Evolutionary conservation across 2,888 invertebrate genomes (phyloP).

Genomic region (Drosophila affinis): DNA sequence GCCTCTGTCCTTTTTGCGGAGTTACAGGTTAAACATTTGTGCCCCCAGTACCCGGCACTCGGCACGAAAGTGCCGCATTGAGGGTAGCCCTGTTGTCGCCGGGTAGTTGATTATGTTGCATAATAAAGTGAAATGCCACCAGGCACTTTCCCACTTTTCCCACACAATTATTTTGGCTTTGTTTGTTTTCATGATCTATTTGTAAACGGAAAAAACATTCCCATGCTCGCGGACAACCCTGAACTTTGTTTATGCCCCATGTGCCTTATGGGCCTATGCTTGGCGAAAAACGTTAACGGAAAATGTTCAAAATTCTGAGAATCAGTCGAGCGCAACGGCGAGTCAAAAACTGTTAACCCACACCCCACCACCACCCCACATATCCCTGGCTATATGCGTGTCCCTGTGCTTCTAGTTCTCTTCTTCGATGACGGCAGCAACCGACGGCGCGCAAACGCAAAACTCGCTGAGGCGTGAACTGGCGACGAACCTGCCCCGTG

Average conservation of each 20-base stretch:
- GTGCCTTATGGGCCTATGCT: neutral
- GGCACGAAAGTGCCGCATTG: slow-evolving; percentile 51
- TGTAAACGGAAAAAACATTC: slow-evolving; percentile 53
- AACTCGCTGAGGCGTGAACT: slow-evolving; percentile 52
- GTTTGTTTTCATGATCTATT: slow-evolving; percentile 50
- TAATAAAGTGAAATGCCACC: slow-evolving; percentile 74
- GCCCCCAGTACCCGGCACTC: slow-evolving; percentile 30
- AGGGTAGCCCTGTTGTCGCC: slow-evolving; percentile 39
- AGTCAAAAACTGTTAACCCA: slow-evolving; percentile 68
- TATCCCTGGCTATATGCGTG: neutral
- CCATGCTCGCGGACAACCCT: slow-evolving; percentile 47
- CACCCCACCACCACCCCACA: slow-evolving; percentile 37
- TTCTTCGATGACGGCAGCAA: slow-evolving; percentile 22
- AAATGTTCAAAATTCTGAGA: slow-evolving; percentile 32
- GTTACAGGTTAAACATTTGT: slow-evolving; percentile 50
- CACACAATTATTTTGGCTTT: slow-evolving; percentile 27
- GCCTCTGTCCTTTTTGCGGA: neutral
- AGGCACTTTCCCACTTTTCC: slow-evolving; percentile 42
- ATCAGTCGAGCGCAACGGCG: slow-evolving; percentile 68
- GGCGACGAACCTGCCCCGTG: slow-evolving; percentile 33
- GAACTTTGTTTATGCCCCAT: slow-evolving; percentile 51
- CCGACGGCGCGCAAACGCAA: slow-evolving; percentile 48
- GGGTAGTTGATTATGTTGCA: slow-evolving; percentile 67
- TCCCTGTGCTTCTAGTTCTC: slow-evolving; percentile 14
- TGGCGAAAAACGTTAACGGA: slow-evolving; percentile 38